Base-by-base conservation (phyloP, 2,888 invertebrate species). In the Parnassius mnemosyne region DNA sequence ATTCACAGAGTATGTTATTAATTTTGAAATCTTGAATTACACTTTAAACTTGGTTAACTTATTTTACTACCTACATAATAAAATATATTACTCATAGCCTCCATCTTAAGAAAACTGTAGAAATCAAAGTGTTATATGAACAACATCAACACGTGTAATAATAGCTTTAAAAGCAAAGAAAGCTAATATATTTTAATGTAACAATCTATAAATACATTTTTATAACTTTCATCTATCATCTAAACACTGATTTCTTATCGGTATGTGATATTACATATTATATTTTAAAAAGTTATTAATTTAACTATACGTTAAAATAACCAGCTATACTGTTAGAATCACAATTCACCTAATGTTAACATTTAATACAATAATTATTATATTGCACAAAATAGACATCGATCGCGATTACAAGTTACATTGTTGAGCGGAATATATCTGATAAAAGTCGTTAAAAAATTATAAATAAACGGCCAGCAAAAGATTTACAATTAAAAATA, bases 251-350 rank as follows among this genome's bases (percentile, higher is more conserved):
- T 77, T 71, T 67, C 83, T 89, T 87, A 83, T 65, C 59, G 62
- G 69, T 83, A 82, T 69, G 76, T 86, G 85, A 88, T 88, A 86
- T 86, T 86, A 87, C 75, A 87, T 81, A 77, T 78, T 81, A 77
- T 78, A 75, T 78, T 80, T 85, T 84, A 80, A 83, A 87, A 87
- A 78, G 72, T 86, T 85, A 81, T 79, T 77, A 74, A 64, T 72
- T 69, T 74, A 77, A 82, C 81, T 85, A 84, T 85, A 81, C 79
- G 83, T 84, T 87, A 88, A 87, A 87, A 84, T 85, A 86, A 83
- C 80, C 80, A 83, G 85, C 88, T 89, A 89, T 89, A 84, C 83
- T 80, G 79, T 83, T 87, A 88, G 88, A 90, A 90, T 90, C 90
- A 90, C 90, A 90, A 85, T 89, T 88, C 77, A 83, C 89, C 89